Conservation (phyloP, 2,797 vertebrate species). For the Poecilia picta region DNA sequence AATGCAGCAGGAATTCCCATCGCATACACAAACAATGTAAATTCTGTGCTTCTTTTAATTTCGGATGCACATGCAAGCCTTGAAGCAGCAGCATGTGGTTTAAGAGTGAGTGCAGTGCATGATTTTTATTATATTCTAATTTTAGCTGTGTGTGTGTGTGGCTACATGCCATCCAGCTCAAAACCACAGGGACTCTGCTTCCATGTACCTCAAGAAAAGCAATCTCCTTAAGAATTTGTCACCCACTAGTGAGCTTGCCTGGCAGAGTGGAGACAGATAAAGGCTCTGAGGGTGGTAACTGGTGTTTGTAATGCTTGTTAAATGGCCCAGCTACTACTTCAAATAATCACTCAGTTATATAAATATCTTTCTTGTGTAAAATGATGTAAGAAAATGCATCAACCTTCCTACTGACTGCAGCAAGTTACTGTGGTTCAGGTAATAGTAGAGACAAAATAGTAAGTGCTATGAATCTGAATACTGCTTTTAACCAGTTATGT, state of each 20-base stretch:
- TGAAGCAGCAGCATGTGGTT: conserved; percentile 9
- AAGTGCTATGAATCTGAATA: background rate
- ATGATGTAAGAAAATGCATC: conserved; percentile 45
- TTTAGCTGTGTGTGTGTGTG: conserved; percentile 33
- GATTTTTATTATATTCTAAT: conserved; percentile 35
- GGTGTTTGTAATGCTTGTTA: conserved; percentile 53
- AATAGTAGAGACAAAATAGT: background rate
- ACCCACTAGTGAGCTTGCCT: conserved; percentile 40
- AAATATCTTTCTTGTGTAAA: conserved; percentile 60
- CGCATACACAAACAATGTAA: conserved; percentile 34
- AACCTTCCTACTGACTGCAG: conserved; percentile 7
- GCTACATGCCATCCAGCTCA: conserved; percentile 38
- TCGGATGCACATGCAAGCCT: conserved; percentile 32
- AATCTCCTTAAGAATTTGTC: conserved; percentile 74
- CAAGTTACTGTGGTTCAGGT: conserved; percentile 9
- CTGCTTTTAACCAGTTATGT: background rate
- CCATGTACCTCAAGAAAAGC: conserved; percentile 67
- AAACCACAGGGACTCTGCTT: conserved; percentile 54
- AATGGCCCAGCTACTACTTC: conserved; percentile 47
- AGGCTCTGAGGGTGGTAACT: conserved; percentile 37
- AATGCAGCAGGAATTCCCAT: conserved; percentile 28
- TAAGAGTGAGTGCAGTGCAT: conserved; percentile 5
- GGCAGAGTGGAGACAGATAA: conserved; percentile 51
- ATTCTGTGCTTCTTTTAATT: conserved; percentile 4
- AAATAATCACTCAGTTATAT: conserved; percentile 57